Percentiles rank a stretch among this genome's conserved stretches.
phyloP scores from a whole-genome alignment of 2,797 vertebrate species.

The Anomalospiza imberbis region DNA sequence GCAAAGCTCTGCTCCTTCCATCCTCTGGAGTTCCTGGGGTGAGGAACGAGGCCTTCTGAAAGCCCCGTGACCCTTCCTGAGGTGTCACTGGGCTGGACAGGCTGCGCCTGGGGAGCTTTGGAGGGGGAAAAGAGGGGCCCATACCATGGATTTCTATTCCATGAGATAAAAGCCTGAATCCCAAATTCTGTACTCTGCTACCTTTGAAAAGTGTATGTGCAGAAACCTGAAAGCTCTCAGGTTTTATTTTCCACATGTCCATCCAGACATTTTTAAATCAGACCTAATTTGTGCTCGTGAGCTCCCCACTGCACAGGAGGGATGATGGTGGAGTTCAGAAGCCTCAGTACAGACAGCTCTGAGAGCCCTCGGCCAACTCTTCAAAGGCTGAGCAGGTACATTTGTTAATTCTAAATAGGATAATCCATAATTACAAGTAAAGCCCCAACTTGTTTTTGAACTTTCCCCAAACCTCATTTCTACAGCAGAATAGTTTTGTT shows the following conservation, averaged over 20 bases:
- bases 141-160: neutral
- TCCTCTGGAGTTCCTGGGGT: neutral
- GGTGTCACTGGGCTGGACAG: neutral
- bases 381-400: neutral
- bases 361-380: neutral
- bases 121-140: neutral
- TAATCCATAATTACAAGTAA: neutral
- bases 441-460: neutral
- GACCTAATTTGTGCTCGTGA: neutral
- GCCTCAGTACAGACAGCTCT: neutral
- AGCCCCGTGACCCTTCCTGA: neutral
- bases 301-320: neutral
- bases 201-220: fast-evolving
- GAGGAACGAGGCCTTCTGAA: neutral
- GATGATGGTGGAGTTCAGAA: neutral
- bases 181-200: neutral
- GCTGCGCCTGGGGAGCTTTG: neutral
- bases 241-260: neutral
- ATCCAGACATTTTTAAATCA: neutral
- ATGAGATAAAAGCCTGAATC: neutral
- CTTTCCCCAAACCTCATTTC: neutral
- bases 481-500: neutral
- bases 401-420: neutral
- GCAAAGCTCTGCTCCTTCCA: neutral
- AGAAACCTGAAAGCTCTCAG: neutral